Base-by-base conservation (phyloP, 2,888 invertebrate species). In the Epinotia bilunana region DNA sequence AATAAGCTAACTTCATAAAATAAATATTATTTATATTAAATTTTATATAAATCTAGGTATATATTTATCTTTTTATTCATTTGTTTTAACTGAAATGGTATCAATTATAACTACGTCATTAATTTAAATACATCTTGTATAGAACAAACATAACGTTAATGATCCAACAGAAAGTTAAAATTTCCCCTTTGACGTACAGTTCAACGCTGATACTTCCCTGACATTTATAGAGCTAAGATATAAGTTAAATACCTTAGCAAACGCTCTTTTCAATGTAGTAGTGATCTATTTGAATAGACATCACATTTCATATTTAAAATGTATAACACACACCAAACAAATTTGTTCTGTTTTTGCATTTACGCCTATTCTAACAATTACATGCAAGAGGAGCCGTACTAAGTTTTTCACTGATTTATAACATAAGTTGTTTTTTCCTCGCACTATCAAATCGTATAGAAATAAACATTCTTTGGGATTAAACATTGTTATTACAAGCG, bases 1-100 rank as follows among this genome's bases (percentile, higher is more conserved):
- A 90, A 89, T 88, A 84, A 87, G 90, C 89, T 89, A 90, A 83
- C 84, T 84, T 84, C 79, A 83, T 88, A 86, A 86, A 88, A 88
- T 87, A 89, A 89, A 91, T 91, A 90, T 87, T 85, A 87, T 85
- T 86, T 84, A 87, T 79, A 85, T 87, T 88, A 84, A 84, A 86
- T 49, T 63, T 74, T 58, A 69, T 46, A 62, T 64, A 74, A 69
- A 58, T 84, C 87, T 88, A 88, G 83, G 79, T 76, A 82, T 81
- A 62, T 33, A 23, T 57, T 46, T 39, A 53, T 57, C 43, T 55
- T 43, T 13, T n/a, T 53, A 18, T 20, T 68, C 80, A 81, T 75
- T 79, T 79, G 76, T 79, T 85, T 83, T 46, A 83, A 83, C 80
- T 84, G 82, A 85, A 84, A 80, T 79, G 80, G 80, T 83, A 83